Conservation (phyloP, 1,140 invertebrate genomes). For the Pteromalus puparum region DNA sequence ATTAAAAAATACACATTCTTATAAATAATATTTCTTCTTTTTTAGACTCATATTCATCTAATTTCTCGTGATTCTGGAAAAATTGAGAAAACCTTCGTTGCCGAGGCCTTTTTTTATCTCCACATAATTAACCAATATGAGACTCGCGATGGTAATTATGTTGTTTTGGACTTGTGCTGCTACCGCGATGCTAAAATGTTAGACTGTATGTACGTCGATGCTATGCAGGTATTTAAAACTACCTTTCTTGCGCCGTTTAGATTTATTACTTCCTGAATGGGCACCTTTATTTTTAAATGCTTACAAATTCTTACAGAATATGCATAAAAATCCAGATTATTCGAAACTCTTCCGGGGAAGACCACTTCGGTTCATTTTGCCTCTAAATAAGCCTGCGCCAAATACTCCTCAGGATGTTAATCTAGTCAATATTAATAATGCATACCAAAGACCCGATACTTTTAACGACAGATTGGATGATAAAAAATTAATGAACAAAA, state of each 20-base stretch:
- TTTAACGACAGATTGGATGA: conserved; percentile 35
- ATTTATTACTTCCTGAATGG: conserved; percentile 30
- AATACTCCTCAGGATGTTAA: conserved; percentile 65
- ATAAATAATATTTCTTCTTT: conserved; percentile 15
- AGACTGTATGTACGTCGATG: conserved; percentile 90
- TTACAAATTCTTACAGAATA: conserved; percentile 75
- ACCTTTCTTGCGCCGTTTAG: not conserved
- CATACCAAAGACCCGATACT: conserved; percentile 56
- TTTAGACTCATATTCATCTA: conserved; percentile 85
- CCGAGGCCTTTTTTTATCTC: conserved; percentile 88
- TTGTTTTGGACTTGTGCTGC: conserved; percentile 88
- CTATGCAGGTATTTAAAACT: conserved; percentile 80
- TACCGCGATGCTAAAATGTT: conserved; percentile 89
- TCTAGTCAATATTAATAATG: conserved; percentile 72
- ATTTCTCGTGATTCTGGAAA: conserved; percentile 80
- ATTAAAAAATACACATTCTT: not conserved
- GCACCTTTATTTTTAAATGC: conserved; percentile 15
- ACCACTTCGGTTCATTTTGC: conserved; percentile 84
- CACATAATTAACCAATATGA: conserved; percentile 95
- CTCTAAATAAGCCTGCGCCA: conserved; percentile 68
- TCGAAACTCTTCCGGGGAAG: conserved; percentile 85
- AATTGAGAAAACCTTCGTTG: conserved; percentile 78
- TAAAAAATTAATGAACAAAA: conserved; percentile 28
- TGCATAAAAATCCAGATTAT: conserved; percentile 87
- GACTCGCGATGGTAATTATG: conserved; percentile 78